These are phyloP conservation scores for Engystomops pustulosus DNA, from an alignment of 2,113 vertebrate species.

Conservation along the genomic window DNA sequence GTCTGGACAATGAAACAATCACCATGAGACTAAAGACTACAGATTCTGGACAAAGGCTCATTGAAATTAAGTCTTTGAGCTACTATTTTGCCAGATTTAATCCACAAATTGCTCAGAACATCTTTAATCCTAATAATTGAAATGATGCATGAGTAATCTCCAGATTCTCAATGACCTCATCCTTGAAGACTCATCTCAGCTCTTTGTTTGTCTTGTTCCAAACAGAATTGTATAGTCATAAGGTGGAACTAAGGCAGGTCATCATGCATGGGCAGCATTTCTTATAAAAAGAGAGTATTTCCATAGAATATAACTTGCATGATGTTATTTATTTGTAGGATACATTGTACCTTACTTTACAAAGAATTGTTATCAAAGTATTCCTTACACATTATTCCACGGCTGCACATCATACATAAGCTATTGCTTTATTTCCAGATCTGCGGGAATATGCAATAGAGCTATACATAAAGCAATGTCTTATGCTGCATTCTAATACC, in stretches of 20 bases:
- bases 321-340: not conserved
- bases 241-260: not conserved
- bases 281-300: not conserved
- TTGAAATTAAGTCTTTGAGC: not conserved
- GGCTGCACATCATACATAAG: not conserved
- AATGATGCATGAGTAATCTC: constrained; percentile 41
- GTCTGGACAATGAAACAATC: not conserved
- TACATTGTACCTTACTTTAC: not conserved
- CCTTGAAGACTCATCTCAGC: not conserved
- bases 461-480: constrained; percentile 4
- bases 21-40: not conserved
- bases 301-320: not conserved
- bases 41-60: constrained; percentile 12
- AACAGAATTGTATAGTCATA: not conserved
- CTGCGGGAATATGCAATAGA: constrained; percentile 25
- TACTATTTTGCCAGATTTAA: constrained; percentile 34
- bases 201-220: constrained; percentile 11
- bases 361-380: not conserved
- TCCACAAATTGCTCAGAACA: constrained; percentile 46
- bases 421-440: not conserved
- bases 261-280: no score
- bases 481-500: not conserved
- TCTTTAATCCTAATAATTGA: constrained; percentile 50
- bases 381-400: constrained; percentile 14
- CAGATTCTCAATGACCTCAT: constrained; percentile 26